Percentiles rank a stretch among this genome's conserved stretches.
Conservation (phyloP, 2,113 vertebrate species). For the Scartelaos histophorus region DNA sequence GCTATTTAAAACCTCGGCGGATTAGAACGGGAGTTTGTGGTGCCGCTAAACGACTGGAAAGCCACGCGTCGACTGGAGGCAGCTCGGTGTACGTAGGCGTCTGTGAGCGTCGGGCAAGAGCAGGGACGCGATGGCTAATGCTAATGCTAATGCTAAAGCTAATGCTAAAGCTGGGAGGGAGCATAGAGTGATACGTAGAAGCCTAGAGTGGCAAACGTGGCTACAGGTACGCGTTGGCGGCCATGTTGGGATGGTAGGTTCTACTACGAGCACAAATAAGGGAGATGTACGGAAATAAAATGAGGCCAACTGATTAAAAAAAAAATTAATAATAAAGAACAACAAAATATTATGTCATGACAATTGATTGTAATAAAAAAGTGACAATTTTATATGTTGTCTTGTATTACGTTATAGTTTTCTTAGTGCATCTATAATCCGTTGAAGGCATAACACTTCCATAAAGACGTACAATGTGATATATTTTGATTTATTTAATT, state of each 20-base stretch:
- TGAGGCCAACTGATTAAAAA: neutral
- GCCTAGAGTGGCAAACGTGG: neutral
- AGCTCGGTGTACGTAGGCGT: slow-evolving; percentile 69
- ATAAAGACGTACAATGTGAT: no score
- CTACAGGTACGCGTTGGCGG: neutral
- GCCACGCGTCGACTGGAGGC: slow-evolving; percentile 69
- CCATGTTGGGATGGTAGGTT: neutral
- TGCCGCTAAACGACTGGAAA: slow-evolving; percentile 50
- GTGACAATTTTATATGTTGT: no score
- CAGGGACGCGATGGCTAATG: slow-evolving; percentile 1
- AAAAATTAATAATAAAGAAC: neutral
- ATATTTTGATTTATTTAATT: no score
- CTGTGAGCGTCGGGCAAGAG: slow-evolving; percentile 47
- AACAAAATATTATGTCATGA: no score
- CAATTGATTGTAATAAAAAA: no score
- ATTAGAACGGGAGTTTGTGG: slow-evolving; percentile 39
- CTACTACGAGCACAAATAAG: neutral
- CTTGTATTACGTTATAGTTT: no score
- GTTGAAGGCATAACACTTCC: no score
- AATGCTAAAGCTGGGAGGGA: neutral
- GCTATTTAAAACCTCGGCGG: slow-evolving; percentile 14
- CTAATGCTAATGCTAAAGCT: no score
- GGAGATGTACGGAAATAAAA: neutral
- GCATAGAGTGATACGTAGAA: neutral
- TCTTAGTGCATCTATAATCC: no score